Base-by-base conservation (phyloP, 2,888 invertebrate species). In the Nymphalis c-album region DNA sequence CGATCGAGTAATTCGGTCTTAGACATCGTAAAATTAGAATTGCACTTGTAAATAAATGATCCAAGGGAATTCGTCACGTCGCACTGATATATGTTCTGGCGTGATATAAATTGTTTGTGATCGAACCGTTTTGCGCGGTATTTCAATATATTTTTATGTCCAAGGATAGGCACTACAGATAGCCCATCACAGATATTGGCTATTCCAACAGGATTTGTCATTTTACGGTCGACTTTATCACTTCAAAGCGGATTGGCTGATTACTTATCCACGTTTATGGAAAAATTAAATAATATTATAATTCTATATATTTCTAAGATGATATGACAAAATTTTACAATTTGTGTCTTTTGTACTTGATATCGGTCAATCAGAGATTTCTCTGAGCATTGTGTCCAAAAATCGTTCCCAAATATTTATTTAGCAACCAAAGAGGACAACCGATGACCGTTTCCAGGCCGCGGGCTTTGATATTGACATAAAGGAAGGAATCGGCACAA, bases 1-100 rank as follows among this genome's bases (percentile, higher is more conserved):
- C 69, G 69, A 71, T 63, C 63, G 64, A 60, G 69, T 70, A 70
- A 73, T 74, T 72, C 63, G 68, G 67, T 67, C 70, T 47, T 67
- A 68, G 69, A 67, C 69, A 48, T 74, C 75, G 72, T 75, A 74
- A 75, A 75, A 73, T 73, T 71, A 69, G 69, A 70, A 73, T 72
- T 70, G 72, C 71, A 72, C 71, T 71, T 68, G 72, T 73, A 72
- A 72, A 73, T 73, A 72, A 72, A 71, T 65, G 71, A 71, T 71
- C 50, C 53, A 46, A 40, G 50, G 45, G 47, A 46, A 67, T 67
- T 63, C 60, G 60, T 66, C 63, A 69, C 63, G 66, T 63, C 55
- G 26, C 35, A 51, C 26, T 26, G 47, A 58, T 68, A 68, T 65
- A 60, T 65, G 58, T 57, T 40, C 40, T 48, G 22, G 47, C 22